Conservation (phyloP, 2,113 vertebrate species). For the zebrafish (Danio rerio) region DNA sequence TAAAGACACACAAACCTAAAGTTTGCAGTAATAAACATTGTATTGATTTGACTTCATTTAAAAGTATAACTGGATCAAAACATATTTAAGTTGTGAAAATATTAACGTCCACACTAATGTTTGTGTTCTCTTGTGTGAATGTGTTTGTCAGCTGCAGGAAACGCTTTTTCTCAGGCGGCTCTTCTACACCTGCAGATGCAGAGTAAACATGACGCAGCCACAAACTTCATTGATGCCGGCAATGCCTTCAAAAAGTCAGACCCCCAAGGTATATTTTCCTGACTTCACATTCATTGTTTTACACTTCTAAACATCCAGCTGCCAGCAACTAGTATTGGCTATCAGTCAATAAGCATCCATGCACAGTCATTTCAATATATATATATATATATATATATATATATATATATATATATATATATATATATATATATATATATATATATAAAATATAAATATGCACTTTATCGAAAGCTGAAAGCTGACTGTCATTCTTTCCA, state of each 20-base stretch:
- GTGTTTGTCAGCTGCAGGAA: slow-evolving; percentile 84
- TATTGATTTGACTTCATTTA: background rate
- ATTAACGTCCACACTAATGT: no score
- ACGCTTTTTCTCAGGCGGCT: slow-evolving; percentile 89
- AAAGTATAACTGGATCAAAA: background rate
- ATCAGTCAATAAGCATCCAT: background rate
- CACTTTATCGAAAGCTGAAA: background rate
- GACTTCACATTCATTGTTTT: background rate
- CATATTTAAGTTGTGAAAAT: no score
- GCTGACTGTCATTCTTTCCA: slow-evolving; percentile 42
- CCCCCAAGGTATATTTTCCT: slow-evolving; percentile 83
- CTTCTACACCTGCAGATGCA: slow-evolving; percentile 89
- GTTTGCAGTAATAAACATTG: no score
- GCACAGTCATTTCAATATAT: background rate
- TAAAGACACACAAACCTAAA: no score
- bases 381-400: no score
- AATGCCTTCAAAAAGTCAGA: slow-evolving; percentile 96
- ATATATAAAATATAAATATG: no score
- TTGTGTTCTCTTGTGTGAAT: background rate
- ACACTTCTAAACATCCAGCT: background rate
- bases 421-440: no score
- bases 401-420: no score
- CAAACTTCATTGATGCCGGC: slow-evolving; percentile 90
- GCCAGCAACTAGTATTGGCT: background rate
- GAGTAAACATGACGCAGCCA: slow-evolving; percentile 92